Evolutionary conservation across 2,113 vertebrate genomes (phyloP), one percentile per base, ranked within the genome.

Genomic region (Amblyopsis rosae): DNA sequence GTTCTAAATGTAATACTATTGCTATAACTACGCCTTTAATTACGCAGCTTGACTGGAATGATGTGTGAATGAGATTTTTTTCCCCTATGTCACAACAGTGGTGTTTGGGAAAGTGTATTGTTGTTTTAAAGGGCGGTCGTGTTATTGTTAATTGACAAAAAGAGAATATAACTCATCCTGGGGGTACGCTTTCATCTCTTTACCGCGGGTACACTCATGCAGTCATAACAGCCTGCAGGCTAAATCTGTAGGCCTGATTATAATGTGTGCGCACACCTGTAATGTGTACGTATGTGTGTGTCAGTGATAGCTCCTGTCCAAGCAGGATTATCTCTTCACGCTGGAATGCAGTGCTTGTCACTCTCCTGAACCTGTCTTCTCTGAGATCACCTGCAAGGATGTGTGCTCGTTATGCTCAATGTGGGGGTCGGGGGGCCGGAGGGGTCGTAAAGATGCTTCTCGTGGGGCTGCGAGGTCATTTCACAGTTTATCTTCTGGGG

Each of bases 121-220:
- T 91, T 91, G 67, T 91, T 84, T 70, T 88, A 83, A 79, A 88
- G 89, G 90, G 90, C 91, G 26, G 90, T 88, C 87, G 87, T 90
- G 82, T 91, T 78, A 78, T 75, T 72, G 81, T 86, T 90, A 91
- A 92, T 90, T 90, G 88, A 90, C 86, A 88, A 86, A 73, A 88
- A 59, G 76, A 85, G 68, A 74, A 79, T 84, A 81, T 84, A 84
- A 61, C 64, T 72, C 71, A 64, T 84, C 89, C 88, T 85, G 68
- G 86, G 86, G 90, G 85, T 73, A 74, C 12, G 79, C 91, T 93
- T 92, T 92, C 86, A 92, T 92, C 89, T 92, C 73, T 75, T 60
- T 88, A 88, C 87, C 85, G 86, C 71, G 64, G 85, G 86, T 90
- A 88, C 49, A 73, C 84, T 90, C 82, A 84, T 69, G 84, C 82